phyloP scores from a whole-genome alignment of 2,888 invertebrate genomes.

The Punctoribates punctum region DNA sequence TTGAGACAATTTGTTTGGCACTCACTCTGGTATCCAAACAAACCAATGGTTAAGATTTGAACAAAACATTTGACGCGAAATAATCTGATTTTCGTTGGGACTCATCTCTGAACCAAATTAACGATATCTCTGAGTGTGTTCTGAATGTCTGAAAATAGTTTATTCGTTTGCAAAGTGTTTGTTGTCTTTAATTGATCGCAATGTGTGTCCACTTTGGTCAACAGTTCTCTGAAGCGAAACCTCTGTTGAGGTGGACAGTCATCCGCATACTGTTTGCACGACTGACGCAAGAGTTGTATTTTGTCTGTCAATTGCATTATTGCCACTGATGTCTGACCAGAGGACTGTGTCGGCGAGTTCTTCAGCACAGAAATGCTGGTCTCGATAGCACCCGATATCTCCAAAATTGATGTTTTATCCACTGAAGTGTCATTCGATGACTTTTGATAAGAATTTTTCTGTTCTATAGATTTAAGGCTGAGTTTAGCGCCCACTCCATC shows the following conservation, averaged over 20 bases:
- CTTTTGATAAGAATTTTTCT: slow-evolving; percentile 44
- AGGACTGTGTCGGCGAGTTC: slow-evolving; percentile 50
- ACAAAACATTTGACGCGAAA: no score
- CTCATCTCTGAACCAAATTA: slow-evolving; percentile 66
- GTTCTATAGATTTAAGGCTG: slow-evolving; percentile 20
- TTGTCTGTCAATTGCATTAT: slow-evolving; percentile 76
- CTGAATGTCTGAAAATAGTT: slow-evolving; percentile 68
- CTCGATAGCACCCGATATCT: slow-evolving; percentile 49
- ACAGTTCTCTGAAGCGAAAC: slow-evolving; percentile 75
- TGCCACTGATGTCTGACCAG: slow-evolving; percentile 58
- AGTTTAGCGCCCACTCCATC: slow-evolving; percentile 25
- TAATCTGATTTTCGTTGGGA: neutral
- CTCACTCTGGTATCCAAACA: neutral
- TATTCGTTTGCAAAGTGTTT: slow-evolving; percentile 66
- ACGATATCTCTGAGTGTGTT: slow-evolving; percentile 69
- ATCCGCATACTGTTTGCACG: slow-evolving; percentile 79
- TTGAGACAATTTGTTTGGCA: slow-evolving; percentile 2
- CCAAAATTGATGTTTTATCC: slow-evolving; percentile 49
- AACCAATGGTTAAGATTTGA: neutral
- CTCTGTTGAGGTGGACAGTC: slow-evolving; percentile 78
- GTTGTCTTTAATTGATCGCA: slow-evolving; percentile 60
- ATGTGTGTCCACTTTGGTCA: slow-evolving; percentile 67
- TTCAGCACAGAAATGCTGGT: slow-evolving; percentile 48
- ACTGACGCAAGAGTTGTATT: slow-evolving; percentile 71
- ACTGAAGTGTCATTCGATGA: slow-evolving; percentile 43